Evolutionary conservation across 1,140 invertebrate species (phyloP), one percentile per base, ranked within the genome.

Genomic region (Luehdorfia chinensis): DNA sequence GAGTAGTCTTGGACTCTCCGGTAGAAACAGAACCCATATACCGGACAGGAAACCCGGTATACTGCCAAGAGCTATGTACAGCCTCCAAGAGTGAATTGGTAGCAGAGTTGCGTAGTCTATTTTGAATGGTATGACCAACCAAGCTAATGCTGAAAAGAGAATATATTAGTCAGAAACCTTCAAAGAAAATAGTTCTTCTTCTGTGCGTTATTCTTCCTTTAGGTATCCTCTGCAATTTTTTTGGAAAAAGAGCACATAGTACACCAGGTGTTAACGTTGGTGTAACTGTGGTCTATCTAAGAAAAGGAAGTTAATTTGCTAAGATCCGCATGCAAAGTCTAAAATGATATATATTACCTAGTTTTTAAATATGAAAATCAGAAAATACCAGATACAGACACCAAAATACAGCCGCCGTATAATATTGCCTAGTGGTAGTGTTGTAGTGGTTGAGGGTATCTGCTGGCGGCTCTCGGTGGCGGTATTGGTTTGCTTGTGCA

Each of bases 1-100:
- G 9, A 93, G 76, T 55, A 93, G 93, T 52, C 94, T 92, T 0
- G 95, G 95, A 54, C 93, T 95, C 70, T 96, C 95, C 0, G 92
- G 92, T 3, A 92, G 84, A 12, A 87, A 74, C 8, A 90, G 80
- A 0, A 92, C 71, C 49, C 91, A 89, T 0, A 89, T 7, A 0
- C 89, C 87, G 0, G 89, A 79, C 0, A 91, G 21, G 27, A 93
- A 75, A 2, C 89, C 88, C 0, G 92, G 88, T 0, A 91, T 23
- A 0, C 88, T 88, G 8, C 90, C 86, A 1, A 91, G 44, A 0
- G 91, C 79, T 0, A 93, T 62, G 31, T 91, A 90, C 1, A 93
- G 45, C 5, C 93, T 79, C 93, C 93, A 94, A 0, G 92, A 92
- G 48, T 90, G 89, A 76, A 61, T 69, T 1, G 65, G 89, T 47